Base-by-base conservation (phyloP, 1,140 invertebrate genomes). In the Idris sp. region DNA sequence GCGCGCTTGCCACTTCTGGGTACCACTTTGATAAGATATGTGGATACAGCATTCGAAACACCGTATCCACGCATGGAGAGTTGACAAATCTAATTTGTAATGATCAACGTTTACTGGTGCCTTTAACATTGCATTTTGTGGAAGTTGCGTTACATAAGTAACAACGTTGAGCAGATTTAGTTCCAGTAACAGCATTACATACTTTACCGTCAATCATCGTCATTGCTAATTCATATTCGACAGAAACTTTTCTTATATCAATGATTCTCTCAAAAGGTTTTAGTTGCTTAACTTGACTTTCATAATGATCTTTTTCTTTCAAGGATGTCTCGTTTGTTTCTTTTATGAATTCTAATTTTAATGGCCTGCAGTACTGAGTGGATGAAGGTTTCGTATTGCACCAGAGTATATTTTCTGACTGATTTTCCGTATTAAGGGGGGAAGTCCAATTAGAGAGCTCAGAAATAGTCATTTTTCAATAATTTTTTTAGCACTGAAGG, bases 161-260 rank as follows among this genome's bases (percentile, higher is more conserved):
- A 26, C 61, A 79, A 30, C 36, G 25, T 48, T 49, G 43, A 25
- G 51, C 2, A 15, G 74, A 79, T 31, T 31, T 36, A 4, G 78
- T 87, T 4, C 53, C 31, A 6, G 83, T 84, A 6, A 82, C 51
- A 2, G 81, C 79, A 69, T 89, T 88, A 22, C 84, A 87, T 0
- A 88, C 81, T 74, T 89, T 88, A 4, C 78, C 83, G 61, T 89
- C 84, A 4, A 88, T 58, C 83, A 88, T 88, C 16, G 83, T 86
- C n/a, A 84, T 49, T 14, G 58, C 25, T 33, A 85, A 67, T 41
- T 31, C 40, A 65, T 79, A 78, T 14, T 53, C 46, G 14, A 85
- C 43, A 4, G 22, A 14, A 49, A 80, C 35, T 9, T 48, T 64
- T 61, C 64, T 69, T 15, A 28, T 28, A 30, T 56, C 14, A 9